Conservation (phyloP, 2,888 invertebrate species). For the Drosophila tanythrix region DNA sequence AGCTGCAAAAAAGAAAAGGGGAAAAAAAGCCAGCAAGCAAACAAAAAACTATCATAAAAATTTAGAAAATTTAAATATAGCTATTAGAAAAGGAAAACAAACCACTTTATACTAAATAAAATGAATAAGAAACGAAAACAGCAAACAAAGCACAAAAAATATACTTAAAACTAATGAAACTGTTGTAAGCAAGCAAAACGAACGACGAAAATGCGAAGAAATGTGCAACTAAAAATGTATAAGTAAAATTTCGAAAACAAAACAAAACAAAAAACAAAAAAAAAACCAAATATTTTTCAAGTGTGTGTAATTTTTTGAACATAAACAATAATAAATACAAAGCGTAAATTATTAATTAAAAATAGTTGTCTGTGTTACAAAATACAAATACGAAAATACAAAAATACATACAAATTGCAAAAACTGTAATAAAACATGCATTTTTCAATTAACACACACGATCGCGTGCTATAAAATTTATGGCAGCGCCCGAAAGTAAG, state of each 20-base stretch:
- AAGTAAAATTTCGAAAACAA: constrained; percentile 35
- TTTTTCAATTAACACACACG: constrained; percentile 27
- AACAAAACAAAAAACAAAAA: constrained; percentile 19
- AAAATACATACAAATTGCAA: constrained; percentile 69
- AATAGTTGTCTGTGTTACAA: constrained; percentile 79
- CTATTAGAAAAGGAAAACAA: constrained; percentile 46
- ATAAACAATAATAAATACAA: constrained; percentile 69
- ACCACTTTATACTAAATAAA: constrained; percentile 56
- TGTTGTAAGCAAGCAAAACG: constrained; percentile 45
- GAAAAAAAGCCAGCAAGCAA: constrained; percentile 48
- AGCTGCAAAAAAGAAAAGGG: constrained; percentile 15
- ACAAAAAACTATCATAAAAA: constrained; percentile 68
- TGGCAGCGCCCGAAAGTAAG: constrained; percentile 55
- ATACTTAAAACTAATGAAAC: constrained; percentile 29
- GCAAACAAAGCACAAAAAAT: constrained; percentile 33
- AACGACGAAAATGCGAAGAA: constrained; percentile 10
- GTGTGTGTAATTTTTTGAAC: constrained; percentile 80
- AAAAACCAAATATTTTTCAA: constrained; percentile 74
- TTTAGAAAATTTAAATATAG: constrained; percentile 72
- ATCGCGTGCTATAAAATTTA: constrained; percentile 65
- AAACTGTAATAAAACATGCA: constrained; percentile 49
- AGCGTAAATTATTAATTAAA: constrained; percentile 72
- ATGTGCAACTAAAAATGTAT: constrained; percentile 37
- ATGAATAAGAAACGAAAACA: constrained; percentile 23
- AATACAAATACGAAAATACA: constrained; percentile 72